These are phyloP conservation scores for Chesias legatella DNA, from an alignment of 2,888 invertebrate species.

Conservation along the genomic window DNA sequence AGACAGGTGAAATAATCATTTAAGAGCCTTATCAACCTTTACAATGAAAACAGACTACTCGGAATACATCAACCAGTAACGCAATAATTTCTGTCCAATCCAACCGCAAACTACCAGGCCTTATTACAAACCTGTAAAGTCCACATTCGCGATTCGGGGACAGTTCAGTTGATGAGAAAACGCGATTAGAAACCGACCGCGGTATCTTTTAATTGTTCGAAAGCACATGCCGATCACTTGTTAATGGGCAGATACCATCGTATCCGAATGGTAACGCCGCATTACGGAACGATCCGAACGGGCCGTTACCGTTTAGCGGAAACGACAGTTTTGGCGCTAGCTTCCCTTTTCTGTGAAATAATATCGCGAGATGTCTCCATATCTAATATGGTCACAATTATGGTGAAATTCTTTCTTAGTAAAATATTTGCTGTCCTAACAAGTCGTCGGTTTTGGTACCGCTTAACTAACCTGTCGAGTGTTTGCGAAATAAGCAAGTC, in stretches of 20 bases:
- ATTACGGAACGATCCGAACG: slow-evolving; percentile 9
- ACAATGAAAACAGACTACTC: too few species aligned
- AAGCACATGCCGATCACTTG: slow-evolving; percentile 51
- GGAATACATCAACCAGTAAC: slow-evolving; percentile 10
- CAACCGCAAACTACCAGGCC: slow-evolving; percentile 13
- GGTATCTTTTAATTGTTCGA: slow-evolving; percentile 66
- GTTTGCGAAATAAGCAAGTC: too few species aligned
- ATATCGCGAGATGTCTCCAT: slow-evolving; percentile 6
- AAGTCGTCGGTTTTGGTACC: too few species aligned
- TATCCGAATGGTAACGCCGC: too few species aligned
- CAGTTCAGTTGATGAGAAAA: slow-evolving; percentile 40
- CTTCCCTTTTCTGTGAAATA: slow-evolving; percentile 11
- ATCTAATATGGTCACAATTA: too few species aligned
- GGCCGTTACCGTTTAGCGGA: slow-evolving; percentile 20
- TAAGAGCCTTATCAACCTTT: too few species aligned
- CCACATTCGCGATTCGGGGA: slow-evolving; percentile 21
- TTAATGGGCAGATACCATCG: slow-evolving; percentile 23
- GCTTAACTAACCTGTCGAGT: too few species aligned
- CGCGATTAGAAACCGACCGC: slow-evolving; percentile 46
- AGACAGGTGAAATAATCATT: too few species aligned
- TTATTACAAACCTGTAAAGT: slow-evolving; percentile 20
- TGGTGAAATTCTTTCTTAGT: too few species aligned
- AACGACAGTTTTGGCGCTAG: slow-evolving; percentile 1
- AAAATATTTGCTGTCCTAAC: too few species aligned
- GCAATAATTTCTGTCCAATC: slow-evolving; percentile 17